Base-by-base conservation (phyloP, 2,113 vertebrate species). In the Ictalurus punctatus region DNA sequence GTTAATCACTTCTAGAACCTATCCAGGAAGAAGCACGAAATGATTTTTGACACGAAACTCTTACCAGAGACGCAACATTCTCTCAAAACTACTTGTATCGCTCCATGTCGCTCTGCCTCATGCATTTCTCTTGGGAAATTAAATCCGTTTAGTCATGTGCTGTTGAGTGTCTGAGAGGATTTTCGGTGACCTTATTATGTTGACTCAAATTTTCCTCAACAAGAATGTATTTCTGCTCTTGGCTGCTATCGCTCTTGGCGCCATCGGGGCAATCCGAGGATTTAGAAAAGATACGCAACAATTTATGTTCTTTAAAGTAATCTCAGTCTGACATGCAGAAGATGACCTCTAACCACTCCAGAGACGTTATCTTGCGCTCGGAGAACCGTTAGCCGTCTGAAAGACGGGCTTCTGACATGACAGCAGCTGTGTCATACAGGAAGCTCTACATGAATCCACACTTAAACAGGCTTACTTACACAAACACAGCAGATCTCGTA, bases 301-400 rank as follows among this genome's bases (percentile, higher is more conserved):
- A 61, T 81, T 79, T 83, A 87, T 85, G 90, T 25, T 76, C 81
- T 40, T 67, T 73, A 44, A 23, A 30, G 83, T 81, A 76, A 89
- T 89, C 63, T 91, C 58, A 59, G 30, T 21, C 73, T 84, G 85
- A 84, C 82, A 44, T 40, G 25, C 81, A 84, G 73, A 61, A 48
- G 56, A 87, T 85, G 82, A 89, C 82, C 90, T 85, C 19, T 65
- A 71, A 71, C 85, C 61, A 30, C 54, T 44, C 88, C 34, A 44
- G n/a, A 87, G 87, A 89, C 78, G 6, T 73, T 58, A 67, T 80
- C 81, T 59, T 14, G 30, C 54, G 8, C 88, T 79, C 65, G 9
- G 30, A 34, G 40, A 87, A 67, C 85, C 73, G 84, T 83, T 83
- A 58, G 67, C 80, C 30, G 2, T 76, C 84, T 63, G 27, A 83